Evolutionary conservation across 2,888 invertebrate species (phyloP), one percentile per base, ranked within the genome.

Genomic region (Sminthurinus aureus): DNA sequence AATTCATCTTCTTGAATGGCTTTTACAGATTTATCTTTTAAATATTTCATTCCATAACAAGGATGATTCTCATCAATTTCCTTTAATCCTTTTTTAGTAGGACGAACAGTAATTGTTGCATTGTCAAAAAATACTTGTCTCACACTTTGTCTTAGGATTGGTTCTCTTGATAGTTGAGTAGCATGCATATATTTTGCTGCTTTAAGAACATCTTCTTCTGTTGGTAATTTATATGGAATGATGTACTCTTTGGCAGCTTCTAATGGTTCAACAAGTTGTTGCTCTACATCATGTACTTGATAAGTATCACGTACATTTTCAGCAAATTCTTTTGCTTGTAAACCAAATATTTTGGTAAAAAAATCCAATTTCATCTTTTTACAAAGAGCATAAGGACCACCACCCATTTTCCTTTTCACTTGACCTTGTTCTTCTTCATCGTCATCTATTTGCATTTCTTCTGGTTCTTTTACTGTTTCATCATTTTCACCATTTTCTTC

Each of bases 241-340:
- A 91, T 86, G 89, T 93, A 96, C 88, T 96, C 95, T 81, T 93
- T 94, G 0, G 98, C 98, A 22, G 96, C 92, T 87, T 96, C 95
- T 0, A 93, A 89, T 0, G 98, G 97, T 87, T 96, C 95, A n/a
- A 94, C 93, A 0, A 94, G 93, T 88, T 96, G 96, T 90, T 98
- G 98, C 79, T 98, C 98, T 0, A 98, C 96, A 89, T 98, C 98
- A 90, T 98, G 96, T 18, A 97, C 92, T 90, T 97, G 96, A 90
- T 98, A 98, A 90, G 97, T 97, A 90, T 98, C 98, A 0, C 97
- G 93, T 11, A 99, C 92, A 91, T 99, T 99, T 91, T 98, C 98
- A 0, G 97, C 98, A 90, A 97, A 98, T 91, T 98, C 95, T 90
- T 97, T 96, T 0, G 99, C 97, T 0, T 95, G 94, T 80, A 99